These are phyloP conservation scores for Fratercula arctica DNA, from an alignment of 2,797 vertebrate species.

Conservation along the genomic window DNA sequence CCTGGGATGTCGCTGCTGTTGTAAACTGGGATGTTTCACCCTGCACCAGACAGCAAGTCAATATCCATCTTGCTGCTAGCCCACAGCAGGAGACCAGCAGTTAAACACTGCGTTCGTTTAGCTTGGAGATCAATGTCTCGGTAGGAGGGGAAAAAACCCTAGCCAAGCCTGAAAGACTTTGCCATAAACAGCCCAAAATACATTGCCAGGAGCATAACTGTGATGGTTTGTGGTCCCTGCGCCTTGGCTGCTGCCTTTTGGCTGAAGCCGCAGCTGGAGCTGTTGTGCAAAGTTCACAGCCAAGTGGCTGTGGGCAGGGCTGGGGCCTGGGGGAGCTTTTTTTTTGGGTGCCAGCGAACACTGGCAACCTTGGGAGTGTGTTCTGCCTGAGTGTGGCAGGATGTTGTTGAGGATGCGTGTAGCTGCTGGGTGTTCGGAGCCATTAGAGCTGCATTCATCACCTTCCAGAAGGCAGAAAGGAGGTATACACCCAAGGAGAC, in stretches of 20 bases:
- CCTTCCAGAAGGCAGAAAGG: background rate
- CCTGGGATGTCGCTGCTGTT: fast-evolving
- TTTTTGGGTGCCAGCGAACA: background rate
- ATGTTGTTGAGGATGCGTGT: background rate
- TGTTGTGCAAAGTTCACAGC: background rate
- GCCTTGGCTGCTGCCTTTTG: background rate
- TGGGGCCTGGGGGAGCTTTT: background rate
- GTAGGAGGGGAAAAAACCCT: background rate
- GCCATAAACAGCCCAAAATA: background rate
- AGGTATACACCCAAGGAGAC: background rate
- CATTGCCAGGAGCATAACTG: fast-evolving
- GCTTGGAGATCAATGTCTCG: fast-evolving
- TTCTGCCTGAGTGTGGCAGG: background rate
- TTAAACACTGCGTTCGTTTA: background rate
- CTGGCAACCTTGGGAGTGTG: background rate
- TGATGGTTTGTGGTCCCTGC: background rate
- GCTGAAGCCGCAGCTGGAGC: background rate
- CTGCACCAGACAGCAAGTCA: background rate
- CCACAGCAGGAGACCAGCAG: background rate
- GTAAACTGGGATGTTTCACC: background rate
- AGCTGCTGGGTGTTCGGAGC: background rate
- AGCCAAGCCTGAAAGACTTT: background rate
- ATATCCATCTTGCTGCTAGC: fast-evolving
- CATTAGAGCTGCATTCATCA: background rate
- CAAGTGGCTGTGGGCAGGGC: background rate